These are phyloP conservation scores for Ganaspis brasiliensis DNA, from an alignment of 2,888 invertebrate species.

Conservation along the genomic window DNA sequence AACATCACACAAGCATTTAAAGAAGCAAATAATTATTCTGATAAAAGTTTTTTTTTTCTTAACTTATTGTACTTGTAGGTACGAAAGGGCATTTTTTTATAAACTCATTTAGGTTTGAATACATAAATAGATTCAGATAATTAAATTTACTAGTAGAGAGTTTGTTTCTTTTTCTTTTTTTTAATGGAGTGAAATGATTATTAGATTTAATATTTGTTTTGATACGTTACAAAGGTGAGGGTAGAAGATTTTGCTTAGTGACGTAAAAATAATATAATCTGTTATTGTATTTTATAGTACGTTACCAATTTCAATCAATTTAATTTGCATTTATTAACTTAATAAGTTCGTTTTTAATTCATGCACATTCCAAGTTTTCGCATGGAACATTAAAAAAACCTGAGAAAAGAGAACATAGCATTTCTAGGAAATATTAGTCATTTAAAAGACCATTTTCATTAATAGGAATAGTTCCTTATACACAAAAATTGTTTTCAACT, in stretches of 20 bases:
- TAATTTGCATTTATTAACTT: slow-evolving; percentile 5
- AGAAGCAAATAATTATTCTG: no score
- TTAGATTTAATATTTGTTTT: background rate
- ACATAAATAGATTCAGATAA: no score
- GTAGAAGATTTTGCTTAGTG: background rate
- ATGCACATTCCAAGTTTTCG: background rate
- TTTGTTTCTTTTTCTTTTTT: no score
- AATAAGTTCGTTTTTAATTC: background rate
- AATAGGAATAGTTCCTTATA: background rate
- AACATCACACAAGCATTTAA: no score
- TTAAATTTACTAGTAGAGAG: no score
- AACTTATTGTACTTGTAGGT: no score
- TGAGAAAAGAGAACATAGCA: background rate
- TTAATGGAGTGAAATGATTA: no score
- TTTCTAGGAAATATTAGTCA: background rate
- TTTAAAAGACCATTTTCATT: background rate
- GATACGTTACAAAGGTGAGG: background rate
- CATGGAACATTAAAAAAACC: background rate
- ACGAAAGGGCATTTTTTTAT: no score
- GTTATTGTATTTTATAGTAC: background rate
- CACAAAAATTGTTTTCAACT: background rate
- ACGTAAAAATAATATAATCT: background rate
- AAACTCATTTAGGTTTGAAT: no score
- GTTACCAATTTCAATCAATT: background rate
- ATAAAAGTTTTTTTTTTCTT: no score